phyloP scores from a whole-genome alignment of 2,113 vertebrate species.

The Leptocoma aspasia region DNA sequence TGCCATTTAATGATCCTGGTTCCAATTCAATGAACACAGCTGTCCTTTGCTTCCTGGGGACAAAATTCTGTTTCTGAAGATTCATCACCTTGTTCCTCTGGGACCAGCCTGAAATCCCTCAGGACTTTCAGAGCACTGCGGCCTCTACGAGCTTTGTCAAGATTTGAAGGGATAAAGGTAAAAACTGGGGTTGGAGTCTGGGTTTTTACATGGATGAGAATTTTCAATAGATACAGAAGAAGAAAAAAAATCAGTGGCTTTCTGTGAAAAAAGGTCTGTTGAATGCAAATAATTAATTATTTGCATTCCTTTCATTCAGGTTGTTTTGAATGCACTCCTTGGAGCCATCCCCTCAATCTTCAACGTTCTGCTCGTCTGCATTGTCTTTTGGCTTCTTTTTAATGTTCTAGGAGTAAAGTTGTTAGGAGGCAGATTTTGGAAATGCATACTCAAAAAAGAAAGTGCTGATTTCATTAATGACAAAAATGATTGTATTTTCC shows the following conservation, averaged over 20 bases:
- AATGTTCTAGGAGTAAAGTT: conserved; percentile 72
- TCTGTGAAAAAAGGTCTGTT: background rate
- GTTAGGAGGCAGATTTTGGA: conserved; percentile 64
- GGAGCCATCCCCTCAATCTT: conserved; percentile 77
- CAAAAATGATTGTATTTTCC: accelerated
- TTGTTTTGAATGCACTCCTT: conserved; percentile 73
- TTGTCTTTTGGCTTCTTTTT: conserved; percentile 81
- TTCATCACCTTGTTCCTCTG: background rate
- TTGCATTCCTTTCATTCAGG: conserved; percentile 41
- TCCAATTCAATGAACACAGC: conserved; percentile 15
- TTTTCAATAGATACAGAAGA: background rate
- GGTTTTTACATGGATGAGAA: background rate
- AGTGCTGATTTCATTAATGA: accelerated
- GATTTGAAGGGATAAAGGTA: conserved; percentile 83
- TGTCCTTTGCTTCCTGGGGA: conserved; percentile 50
- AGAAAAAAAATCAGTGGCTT: background rate
- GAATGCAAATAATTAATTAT: background rate
- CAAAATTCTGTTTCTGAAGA: background rate
- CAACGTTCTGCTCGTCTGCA: conserved; percentile 75
- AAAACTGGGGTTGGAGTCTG: background rate
- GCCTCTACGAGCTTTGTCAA: conserved; percentile 88
- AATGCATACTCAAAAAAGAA: background rate
- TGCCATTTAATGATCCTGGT: background rate
- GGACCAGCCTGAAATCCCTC: conserved; percentile 80
- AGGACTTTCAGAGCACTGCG: conserved; percentile 89